phyloP scores from a whole-genome alignment of 2,888 invertebrate species.

The Melinopterus prodromus region DNA sequence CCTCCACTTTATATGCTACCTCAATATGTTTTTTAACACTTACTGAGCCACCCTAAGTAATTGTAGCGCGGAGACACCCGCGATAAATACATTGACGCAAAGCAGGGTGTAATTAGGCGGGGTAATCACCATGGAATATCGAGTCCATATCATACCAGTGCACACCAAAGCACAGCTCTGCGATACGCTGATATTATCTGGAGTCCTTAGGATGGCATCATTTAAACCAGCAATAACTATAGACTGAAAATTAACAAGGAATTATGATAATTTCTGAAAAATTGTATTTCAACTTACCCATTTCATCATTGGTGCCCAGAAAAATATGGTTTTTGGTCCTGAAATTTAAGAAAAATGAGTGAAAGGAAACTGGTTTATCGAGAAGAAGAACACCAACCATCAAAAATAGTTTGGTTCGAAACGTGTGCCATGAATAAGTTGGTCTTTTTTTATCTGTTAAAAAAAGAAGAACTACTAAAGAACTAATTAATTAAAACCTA shows the following conservation, averaged over 20 bases:
- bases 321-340: conserved; percentile 99
- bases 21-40: conserved; percentile 36
- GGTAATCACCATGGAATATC: conserved; percentile 94
- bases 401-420: too few relatives aligned
- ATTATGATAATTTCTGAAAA: conserved; percentile 8
- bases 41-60: conserved; percentile 72
- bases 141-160: conserved; percentile 94
- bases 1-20: too few relatives aligned
- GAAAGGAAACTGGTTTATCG: too few relatives aligned
- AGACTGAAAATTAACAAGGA: conserved; percentile 62
- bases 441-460: too few relatives aligned
- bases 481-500: neutral
- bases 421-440: conserved; percentile 4
- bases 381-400: too few relatives aligned
- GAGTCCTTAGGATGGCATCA: conserved; percentile 84
- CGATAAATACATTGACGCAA: conserved; percentile 96
- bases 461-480: too few relatives aligned
- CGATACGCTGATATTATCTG: conserved; percentile 82
- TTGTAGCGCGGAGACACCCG: conserved; percentile 85
- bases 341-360: conserved; percentile 49
- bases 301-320: conserved; percentile 98
- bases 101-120: conserved; percentile 97
- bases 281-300: conserved; percentile 78
- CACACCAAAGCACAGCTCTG: conserved; percentile 77
- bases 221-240: conserved; percentile 89